These are phyloP conservation scores for Mallotus villosus DNA, from an alignment of 2,797 vertebrate genomes.

Conservation along the genomic window DNA sequence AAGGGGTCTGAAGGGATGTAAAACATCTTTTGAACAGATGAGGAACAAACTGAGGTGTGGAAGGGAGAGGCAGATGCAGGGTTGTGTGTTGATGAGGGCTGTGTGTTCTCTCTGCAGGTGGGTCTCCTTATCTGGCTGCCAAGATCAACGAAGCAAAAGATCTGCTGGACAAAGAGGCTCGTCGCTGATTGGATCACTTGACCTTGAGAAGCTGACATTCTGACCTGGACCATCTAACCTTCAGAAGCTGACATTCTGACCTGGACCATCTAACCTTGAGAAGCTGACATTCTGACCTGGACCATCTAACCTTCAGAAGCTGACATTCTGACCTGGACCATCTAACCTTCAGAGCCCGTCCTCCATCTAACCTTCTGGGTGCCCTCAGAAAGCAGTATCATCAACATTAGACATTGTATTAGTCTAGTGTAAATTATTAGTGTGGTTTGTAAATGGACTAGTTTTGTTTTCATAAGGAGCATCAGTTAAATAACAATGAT, in stretches of 20 bases:
- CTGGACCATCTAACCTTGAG: no score
- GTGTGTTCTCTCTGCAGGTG: slow-evolving; percentile 71
- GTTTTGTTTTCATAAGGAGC: no score
- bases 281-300: neutral
- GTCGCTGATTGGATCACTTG: slow-evolving; percentile 66
- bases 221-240: no score
- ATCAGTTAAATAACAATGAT: neutral
- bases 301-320: neutral
- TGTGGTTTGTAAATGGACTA: no score
- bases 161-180: slow-evolving; percentile 81
- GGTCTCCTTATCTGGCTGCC: slow-evolving; percentile 87
- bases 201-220: slow-evolving; percentile 4
- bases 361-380: no score
- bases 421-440: no score
- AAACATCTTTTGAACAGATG: no score
- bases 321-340: neutral
- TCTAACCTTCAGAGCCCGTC: neutral
- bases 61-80: neutral
- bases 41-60: no score
- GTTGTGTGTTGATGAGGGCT: slow-evolving; percentile 11
- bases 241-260: no score
- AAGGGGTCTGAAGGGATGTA: no score
- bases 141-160: slow-evolving; percentile 97
- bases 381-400: neutral
- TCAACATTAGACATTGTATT: no score